These are phyloP conservation scores for Bombus turneri DNA, from an alignment of 1,140 invertebrate species.

Conservation along the genomic window DNA sequence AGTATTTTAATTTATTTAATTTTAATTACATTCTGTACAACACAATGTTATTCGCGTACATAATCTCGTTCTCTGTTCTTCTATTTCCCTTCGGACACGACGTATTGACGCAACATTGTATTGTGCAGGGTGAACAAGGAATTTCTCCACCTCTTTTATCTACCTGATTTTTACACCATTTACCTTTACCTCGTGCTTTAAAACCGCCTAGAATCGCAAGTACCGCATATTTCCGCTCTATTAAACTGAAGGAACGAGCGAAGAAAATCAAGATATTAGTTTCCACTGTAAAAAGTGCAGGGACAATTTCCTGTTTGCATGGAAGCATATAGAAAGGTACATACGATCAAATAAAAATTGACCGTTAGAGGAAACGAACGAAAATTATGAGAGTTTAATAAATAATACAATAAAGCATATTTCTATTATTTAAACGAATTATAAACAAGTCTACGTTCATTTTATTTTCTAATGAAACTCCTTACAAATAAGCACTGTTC, in stretches of 20 bases:
- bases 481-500: too few relatives aligned
- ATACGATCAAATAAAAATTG: neutral
- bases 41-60: neutral
- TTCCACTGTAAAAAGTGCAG: neutral
- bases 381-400: neutral
- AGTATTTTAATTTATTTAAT: too few relatives aligned
- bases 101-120: neutral
- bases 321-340: neutral
- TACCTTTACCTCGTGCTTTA: constrained; percentile 20
- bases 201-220: constrained; percentile 25
- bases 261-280: constrained; percentile 33
- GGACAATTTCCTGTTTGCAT: neutral
- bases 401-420: too few relatives aligned
- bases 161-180: constrained; percentile 34
- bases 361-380: neutral
- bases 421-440: too few relatives aligned
- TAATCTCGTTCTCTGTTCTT: neutral
- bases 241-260: constrained; percentile 28
- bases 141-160: constrained; percentile 17
- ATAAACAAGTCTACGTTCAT: too few relatives aligned
- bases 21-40: too few relatives aligned
- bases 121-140: neutral
- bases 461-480: too few relatives aligned
- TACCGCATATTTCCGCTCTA: constrained; percentile 41
- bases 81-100: neutral